Conservation (phyloP, 2,888 invertebrate genomes). For the Phengaris alcon region DNA sequence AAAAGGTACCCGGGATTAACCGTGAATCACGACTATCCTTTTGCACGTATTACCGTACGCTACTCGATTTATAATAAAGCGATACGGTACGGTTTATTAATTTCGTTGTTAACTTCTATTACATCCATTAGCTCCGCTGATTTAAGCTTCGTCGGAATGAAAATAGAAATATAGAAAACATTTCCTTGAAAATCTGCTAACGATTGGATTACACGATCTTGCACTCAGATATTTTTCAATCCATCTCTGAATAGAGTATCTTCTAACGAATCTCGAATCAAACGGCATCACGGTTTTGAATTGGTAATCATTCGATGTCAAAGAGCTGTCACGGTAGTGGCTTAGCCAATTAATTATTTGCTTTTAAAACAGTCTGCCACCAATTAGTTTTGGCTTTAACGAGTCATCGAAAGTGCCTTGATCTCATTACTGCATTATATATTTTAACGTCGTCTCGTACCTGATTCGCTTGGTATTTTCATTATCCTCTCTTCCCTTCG, state of each 20-base stretch:
- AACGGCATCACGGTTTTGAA: slow-evolving; percentile 63
- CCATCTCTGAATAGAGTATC: slow-evolving; percentile 47
- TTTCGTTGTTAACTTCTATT: slow-evolving; percentile 9
- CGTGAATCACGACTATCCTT: neutral
- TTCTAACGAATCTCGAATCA: slow-evolving; percentile 67
- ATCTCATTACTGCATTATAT: slow-evolving; percentile 45
- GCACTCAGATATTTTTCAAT: slow-evolving; percentile 33
- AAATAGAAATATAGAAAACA: slow-evolving; percentile 13
- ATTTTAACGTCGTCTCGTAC: slow-evolving; percentile 40
- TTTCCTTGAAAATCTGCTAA: slow-evolving; percentile 28
- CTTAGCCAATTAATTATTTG: slow-evolving; percentile 54
- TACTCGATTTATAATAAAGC: slow-evolving; percentile 14
- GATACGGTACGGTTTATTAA: neutral
- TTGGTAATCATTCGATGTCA: slow-evolving; percentile 73
- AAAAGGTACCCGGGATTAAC: slow-evolving; percentile 2
- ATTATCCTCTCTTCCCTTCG: slow-evolving; percentile 21
- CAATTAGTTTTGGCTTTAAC: slow-evolving; percentile 54
- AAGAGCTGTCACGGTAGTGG: slow-evolving; percentile 57
- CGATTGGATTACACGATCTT: slow-evolving; percentile 33
- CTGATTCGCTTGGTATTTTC: slow-evolving; percentile 34
- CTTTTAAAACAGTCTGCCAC: slow-evolving; percentile 48
- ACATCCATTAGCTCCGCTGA: neutral
- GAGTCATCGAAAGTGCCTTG: slow-evolving; percentile 43
- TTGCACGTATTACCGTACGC: neutral
- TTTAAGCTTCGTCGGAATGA: neutral